Evolutionary conservation across 2,888 invertebrate genomes (phyloP).

Genomic region (Pterostichus niger): DNA sequence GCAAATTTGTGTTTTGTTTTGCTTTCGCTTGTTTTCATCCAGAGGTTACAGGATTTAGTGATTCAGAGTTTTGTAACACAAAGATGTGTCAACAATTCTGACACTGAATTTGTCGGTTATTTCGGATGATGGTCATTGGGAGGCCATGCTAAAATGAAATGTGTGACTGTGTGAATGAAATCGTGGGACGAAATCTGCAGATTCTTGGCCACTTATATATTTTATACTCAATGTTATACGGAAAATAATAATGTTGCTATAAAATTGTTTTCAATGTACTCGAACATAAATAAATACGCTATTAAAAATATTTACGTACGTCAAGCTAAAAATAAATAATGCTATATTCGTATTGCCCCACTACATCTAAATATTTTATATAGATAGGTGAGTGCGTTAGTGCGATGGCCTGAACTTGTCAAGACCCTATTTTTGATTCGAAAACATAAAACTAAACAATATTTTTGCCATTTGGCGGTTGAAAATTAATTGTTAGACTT

Average conservation of each 20-base stretch:
- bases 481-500: no score
- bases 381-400: no score
- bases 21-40: constrained; percentile 40
- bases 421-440: no score
- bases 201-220: constrained; percentile 13
- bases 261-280: constrained; percentile 8
- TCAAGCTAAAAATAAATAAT: background rate
- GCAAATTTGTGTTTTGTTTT: constrained; percentile 49
- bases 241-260: constrained; percentile 11
- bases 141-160: background rate
- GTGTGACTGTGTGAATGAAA: background rate
- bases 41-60: constrained; percentile 33
- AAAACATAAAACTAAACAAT: no score
- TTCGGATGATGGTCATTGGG: background rate
- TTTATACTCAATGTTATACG: constrained; percentile 14
- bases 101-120: constrained; percentile 44
- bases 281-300: constrained; percentile 2
- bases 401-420: no score
- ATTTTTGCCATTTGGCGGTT: no score
- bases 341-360: background rate
- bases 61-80: constrained; percentile 18
- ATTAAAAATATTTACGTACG: constrained; percentile 1
- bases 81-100: constrained; percentile 25
- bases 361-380: no score
- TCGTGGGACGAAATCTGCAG: background rate